A percentile compares a stretch with the other conserved stretches of the same genome.
Evolutionary conservation across 2,113 vertebrate genomes (phyloP).

Genomic region (Antigone vipio): DNA sequence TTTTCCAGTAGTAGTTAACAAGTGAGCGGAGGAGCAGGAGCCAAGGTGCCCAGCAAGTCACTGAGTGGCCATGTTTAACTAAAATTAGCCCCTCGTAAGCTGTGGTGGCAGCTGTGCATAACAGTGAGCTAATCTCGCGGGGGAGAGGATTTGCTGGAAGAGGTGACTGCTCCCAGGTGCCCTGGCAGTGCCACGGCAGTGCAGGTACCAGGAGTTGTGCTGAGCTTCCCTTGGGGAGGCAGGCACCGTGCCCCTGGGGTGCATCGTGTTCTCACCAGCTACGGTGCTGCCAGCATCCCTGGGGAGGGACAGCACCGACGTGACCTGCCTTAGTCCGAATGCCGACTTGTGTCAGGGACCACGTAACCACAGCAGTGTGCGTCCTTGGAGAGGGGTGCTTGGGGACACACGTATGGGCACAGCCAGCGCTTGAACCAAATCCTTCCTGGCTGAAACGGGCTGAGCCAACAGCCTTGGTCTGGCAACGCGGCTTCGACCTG

Average conservation of each 20-base stretch:
- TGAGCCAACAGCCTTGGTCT: not conserved
- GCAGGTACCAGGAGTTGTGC: rapidly evolving
- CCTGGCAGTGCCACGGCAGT: not conserved
- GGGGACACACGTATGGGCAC: rapidly evolving
- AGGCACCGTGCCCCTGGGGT: rapidly evolving
- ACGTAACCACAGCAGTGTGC: rapidly evolving
- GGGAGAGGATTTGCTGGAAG: not conserved
- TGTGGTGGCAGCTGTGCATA: not conserved
- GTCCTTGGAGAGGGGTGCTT: not conserved
- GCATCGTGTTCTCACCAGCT: rapidly evolving
- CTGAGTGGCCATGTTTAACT: not conserved
- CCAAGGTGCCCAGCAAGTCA: not conserved
- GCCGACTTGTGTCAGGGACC: rapidly evolving
- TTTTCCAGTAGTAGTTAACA: not conserved
- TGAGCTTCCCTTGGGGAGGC: not conserved
- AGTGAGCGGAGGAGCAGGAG: not conserved
- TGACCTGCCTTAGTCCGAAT: not conserved
- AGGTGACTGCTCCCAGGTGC: not conserved
- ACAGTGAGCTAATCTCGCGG: rapidly evolving
- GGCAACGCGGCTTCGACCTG: rapidly evolving
- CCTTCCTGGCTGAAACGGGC: not conserved
- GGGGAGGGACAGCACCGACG: rapidly evolving
- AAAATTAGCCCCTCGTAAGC: not conserved
- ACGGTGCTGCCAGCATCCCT: not conserved
- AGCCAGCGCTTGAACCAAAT: not conserved